phyloP scores from a whole-genome alignment of 1,140 invertebrate genomes.

The Magallana ariakensis region DNA sequence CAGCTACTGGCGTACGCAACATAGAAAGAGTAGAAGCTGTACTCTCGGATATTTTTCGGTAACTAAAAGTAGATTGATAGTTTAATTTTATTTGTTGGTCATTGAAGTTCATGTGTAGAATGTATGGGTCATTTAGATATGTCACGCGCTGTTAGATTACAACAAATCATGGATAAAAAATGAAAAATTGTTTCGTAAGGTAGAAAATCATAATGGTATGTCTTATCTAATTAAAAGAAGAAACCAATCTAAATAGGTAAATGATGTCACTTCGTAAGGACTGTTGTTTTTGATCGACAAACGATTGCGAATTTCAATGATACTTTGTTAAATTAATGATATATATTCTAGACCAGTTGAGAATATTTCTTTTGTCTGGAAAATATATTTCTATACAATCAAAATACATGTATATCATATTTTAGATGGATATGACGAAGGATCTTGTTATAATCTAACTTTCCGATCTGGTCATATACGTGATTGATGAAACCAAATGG shows the following conservation, averaged over 20 bases:
- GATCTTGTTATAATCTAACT: too few relatives aligned
- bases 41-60: constrained; percentile 42
- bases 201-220: background rate
- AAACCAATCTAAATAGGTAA: background rate
- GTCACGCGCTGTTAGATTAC: background rate
- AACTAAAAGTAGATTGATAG: constrained; percentile 47
- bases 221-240: background rate
- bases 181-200: background rate
- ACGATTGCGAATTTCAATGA: too few relatives aligned
- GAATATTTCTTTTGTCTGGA: too few relatives aligned
- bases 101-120: background rate
- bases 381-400: too few relatives aligned
- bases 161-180: background rate
- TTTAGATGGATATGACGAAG: too few relatives aligned
- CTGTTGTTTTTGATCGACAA: too few relatives aligned
- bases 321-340: too few relatives aligned
- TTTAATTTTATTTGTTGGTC: background rate
- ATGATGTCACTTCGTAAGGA: too few relatives aligned
- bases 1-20: constrained; percentile 52
- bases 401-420: too few relatives aligned
- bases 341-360: too few relatives aligned
- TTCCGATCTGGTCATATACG: too few relatives aligned
- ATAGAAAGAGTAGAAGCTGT: constrained; percentile 46
- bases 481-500: too few relatives aligned
- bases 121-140: background rate